A percentile compares a stretch with the other conserved stretches of the same genome.
Conservation (phyloP, 2,113 vertebrate species). For the Petromus typicus region DNA sequence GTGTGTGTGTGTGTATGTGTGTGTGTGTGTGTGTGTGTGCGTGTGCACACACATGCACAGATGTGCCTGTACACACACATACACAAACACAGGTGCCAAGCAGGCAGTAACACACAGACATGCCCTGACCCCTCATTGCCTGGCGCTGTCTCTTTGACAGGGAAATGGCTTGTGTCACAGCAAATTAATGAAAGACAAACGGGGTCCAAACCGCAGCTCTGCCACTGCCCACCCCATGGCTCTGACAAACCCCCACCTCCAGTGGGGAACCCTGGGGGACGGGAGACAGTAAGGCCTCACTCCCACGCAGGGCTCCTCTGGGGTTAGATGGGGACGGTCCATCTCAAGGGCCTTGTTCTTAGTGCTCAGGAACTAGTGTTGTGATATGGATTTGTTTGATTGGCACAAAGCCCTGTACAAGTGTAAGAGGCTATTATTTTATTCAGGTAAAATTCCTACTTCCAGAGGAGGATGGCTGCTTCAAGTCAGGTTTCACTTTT, state of each 20-base stretch:
- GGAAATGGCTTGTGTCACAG: not conserved
- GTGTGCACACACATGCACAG: too few relatives aligned
- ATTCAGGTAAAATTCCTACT: slow-evolving; percentile 53
- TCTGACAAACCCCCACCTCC: not conserved
- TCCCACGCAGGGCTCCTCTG: not conserved
- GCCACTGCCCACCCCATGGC: not conserved
- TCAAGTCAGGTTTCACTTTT: slow-evolving; percentile 47
- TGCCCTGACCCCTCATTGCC: not conserved
- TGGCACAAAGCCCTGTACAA: not conserved
- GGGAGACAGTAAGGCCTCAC: too few relatives aligned
- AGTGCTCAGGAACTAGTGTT: not conserved
- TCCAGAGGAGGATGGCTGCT: slow-evolving; percentile 62
- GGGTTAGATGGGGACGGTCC: not conserved
- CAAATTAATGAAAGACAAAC: slow-evolving; percentile 5
- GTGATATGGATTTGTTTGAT: slow-evolving; percentile 42
- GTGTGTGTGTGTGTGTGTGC: not conserved
- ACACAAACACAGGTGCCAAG: not conserved
- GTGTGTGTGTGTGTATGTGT: too few relatives aligned
- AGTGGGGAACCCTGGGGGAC: too few relatives aligned
- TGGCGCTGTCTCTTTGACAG: not conserved
- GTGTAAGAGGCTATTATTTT: slow-evolving; percentile 52
- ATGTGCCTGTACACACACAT: too few relatives aligned
- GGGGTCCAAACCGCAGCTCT: not conserved
- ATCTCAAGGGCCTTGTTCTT: slow-evolving; percentile 13
- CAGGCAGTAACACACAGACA: not conserved